A percentile compares a stretch with the other conserved stretches of the same genome.
These are phyloP conservation scores for Drosophila sturtevanti DNA, from an alignment of 1,140 invertebrate genomes.

Conservation along the genomic window DNA sequence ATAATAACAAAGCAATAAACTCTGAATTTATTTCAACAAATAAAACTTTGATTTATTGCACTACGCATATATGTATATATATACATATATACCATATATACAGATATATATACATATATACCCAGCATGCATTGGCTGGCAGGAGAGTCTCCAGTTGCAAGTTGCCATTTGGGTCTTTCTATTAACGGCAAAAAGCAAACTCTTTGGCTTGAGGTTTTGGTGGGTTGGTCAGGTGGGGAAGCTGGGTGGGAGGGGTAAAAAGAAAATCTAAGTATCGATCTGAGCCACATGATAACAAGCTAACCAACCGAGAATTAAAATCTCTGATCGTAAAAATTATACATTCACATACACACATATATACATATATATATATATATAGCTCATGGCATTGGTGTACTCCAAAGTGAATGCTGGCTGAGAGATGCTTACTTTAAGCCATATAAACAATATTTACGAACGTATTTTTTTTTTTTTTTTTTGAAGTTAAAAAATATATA, in stretches of 20 bases:
- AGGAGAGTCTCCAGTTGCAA: slow-evolving; percentile 14
- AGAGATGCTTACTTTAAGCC: not conserved
- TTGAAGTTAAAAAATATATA: too few species aligned
- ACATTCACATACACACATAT: too few species aligned
- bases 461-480: not conserved
- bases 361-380: slow-evolving; percentile 23
- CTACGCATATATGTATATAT: slow-evolving; percentile 45
- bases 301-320: slow-evolving; percentile 36
- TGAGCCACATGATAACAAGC: slow-evolving; percentile 40
- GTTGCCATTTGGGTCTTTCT: slow-evolving; percentile 9
- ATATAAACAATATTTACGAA: not conserved
- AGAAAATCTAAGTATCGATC: slow-evolving; percentile 29
- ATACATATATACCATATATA: not conserved
- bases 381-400: not conserved
- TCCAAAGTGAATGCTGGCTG: not conserved
- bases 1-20: slow-evolving; percentile 81
- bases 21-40: slow-evolving; percentile 81
- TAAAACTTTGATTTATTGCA: slow-evolving; percentile 80
- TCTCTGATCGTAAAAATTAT: slow-evolving; percentile 69
- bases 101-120: slow-evolving; percentile 2
- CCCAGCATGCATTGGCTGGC: slow-evolving; percentile 66
- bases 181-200: slow-evolving; percentile 3
- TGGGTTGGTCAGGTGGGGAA: too few species aligned
- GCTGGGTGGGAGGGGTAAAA: too few species aligned
- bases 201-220: too few species aligned